Evolutionary conservation across 2,888 invertebrate species (phyloP).

Genomic region (Cephus runcator): DNA sequence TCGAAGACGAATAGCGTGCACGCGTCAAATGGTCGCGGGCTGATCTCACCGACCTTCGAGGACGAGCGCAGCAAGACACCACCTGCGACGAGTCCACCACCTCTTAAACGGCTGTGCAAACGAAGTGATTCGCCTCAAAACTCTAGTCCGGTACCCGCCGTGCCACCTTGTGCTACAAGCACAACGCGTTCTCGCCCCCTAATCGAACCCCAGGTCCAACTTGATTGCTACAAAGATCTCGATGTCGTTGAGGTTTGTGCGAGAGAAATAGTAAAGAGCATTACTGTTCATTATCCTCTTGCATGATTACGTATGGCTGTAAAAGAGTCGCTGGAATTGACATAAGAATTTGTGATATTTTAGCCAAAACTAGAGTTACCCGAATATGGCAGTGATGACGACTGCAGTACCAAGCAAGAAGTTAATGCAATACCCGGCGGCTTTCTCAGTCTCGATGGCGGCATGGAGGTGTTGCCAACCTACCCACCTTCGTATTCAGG

Average conservation of each 20-base stretch:
- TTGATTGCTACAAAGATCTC: constrained; percentile 64
- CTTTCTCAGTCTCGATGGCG: constrained; percentile 63
- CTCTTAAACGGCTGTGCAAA: constrained; percentile 64
- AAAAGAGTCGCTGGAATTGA: background rate
- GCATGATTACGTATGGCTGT: background rate
- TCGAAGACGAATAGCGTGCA: constrained; percentile 61
- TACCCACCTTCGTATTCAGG: constrained; percentile 62
- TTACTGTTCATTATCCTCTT: background rate
- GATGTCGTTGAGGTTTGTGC: constrained; percentile 60
- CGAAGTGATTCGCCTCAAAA: constrained; percentile 63
- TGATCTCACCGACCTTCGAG: constrained; percentile 62
- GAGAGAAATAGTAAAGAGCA: background rate
- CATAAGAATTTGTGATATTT: constrained; percentile 28
- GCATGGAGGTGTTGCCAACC: constrained; percentile 62
- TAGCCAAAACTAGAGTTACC: constrained; percentile 80
- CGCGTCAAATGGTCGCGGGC: constrained; percentile 60
- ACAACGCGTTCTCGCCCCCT: constrained; percentile 60
- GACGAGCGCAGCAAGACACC: constrained; percentile 63
- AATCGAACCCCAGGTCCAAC: constrained; percentile 64
- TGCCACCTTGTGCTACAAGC: constrained; percentile 53
- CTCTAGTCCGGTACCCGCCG: constrained; percentile 62
- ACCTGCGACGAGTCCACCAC: constrained; percentile 62
- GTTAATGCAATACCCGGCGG: constrained; percentile 61
- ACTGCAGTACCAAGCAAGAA: constrained; percentile 64
- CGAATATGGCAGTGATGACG: constrained; percentile 79